These are phyloP conservation scores for Symphodus melops DNA, from an alignment of 2,113 vertebrate species.

Conservation along the genomic window DNA sequence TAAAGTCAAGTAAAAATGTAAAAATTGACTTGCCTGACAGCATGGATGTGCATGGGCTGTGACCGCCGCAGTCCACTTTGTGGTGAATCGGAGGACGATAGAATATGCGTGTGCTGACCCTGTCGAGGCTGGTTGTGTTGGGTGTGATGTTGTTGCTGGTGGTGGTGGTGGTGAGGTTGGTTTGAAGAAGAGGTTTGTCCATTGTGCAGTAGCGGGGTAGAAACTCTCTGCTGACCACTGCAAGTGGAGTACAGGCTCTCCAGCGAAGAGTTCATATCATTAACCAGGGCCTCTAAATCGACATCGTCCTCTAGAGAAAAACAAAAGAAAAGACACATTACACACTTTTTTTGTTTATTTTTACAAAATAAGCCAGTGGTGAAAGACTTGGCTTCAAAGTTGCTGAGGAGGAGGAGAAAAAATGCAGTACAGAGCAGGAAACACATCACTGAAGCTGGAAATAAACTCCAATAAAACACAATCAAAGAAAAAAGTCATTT, in stretches of 20 bases:
- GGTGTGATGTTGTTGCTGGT: slow-evolving; percentile 45
- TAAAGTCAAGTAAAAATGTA: no score
- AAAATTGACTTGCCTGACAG: slow-evolving; percentile 87
- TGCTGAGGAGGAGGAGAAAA: background rate
- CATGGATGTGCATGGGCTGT: slow-evolving; percentile 95
- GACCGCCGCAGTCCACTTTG: slow-evolving; percentile 88
- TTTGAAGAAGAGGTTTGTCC: slow-evolving; percentile 80
- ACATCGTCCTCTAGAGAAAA: slow-evolving; percentile 90
- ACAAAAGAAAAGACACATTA: background rate
- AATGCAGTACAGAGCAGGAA: background rate
- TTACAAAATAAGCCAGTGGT: background rate
- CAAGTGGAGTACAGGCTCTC: slow-evolving; percentile 89
- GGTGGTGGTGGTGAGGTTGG: slow-evolving; percentile 45
- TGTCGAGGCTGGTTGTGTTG: slow-evolving; percentile 58
- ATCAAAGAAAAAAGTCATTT: slow-evolving; percentile 21
- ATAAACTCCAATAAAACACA: slow-evolving; percentile 4
- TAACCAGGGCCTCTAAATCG: slow-evolving; percentile 93
- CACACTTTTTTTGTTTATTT: no score
- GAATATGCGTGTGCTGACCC: slow-evolving; percentile 30
- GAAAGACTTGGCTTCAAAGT: background rate
- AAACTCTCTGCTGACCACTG: slow-evolving; percentile 86
- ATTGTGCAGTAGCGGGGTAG: slow-evolving; percentile 88
- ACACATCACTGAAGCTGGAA: background rate
- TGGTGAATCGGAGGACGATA: slow-evolving; percentile 60
- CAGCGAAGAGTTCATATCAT: slow-evolving; percentile 94